Evolutionary conservation across 2,113 vertebrate species (phyloP), one percentile per base, ranked within the genome.

Genomic region (Harpagus bidentatus): DNA sequence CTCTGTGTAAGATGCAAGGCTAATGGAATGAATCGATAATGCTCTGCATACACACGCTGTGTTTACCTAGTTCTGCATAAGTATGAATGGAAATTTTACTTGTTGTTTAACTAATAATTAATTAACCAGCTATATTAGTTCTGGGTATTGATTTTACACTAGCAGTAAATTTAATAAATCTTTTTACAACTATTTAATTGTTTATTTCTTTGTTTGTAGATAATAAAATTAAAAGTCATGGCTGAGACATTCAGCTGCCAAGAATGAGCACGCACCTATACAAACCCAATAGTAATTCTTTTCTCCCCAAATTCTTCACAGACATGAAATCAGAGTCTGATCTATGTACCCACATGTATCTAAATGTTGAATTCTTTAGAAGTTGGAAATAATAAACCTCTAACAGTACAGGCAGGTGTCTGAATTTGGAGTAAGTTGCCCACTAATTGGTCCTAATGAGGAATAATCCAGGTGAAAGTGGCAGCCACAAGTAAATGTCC

Each of bases 41-140:
- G 17, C 28, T 87, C 48, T 82, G 52, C 31, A 45, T 69, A 40
- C 58, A 56, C 32, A 42, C 0, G 0, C 34, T 69, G 11, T 82
- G 55, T 91, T 95, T 94, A 76, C 55, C 42, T 62, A 69, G 16
- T 72, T 96, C 91, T 73, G 48, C 8, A 16, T 74, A 92, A 87
- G 26, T 74, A 62, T 31, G 55, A 91, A 82, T 58, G 36, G n/a
- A 91, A 80, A 72, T 91, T 89, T 83, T 76, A 47, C n/a, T 82
- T 90, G 43, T 20, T 90, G 53, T 90, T 93, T 95, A 94, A 58
- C 66, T 72, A 93, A 80, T 88, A 82, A 81, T 89, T 77, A 62
- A 88, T 88, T 93, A 80, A 74, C 55, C 16, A 67, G 42, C 13
- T 90, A 8, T 63, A 56, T 93, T 89, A 82, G 40, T 91, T 94